phyloP scores from a whole-genome alignment of 2,888 invertebrate genomes.

The Ecliptopera silaceata region DNA sequence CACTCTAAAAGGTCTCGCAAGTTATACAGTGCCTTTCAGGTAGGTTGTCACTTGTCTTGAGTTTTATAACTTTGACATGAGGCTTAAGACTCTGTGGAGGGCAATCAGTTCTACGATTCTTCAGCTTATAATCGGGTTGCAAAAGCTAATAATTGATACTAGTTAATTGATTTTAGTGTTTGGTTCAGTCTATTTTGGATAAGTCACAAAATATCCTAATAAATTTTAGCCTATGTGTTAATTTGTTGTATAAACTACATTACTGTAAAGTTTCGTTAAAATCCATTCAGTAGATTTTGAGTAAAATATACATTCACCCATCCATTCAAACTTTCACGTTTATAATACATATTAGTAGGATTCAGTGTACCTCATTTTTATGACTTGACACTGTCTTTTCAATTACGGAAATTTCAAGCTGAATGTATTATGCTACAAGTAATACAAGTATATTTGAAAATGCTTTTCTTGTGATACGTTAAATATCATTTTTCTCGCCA shows the following conservation, averaged over 20 bases:
- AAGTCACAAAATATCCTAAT: no score
- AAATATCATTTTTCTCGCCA: background rate
- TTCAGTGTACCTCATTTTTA: background rate
- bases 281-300: no score
- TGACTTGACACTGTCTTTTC: slow-evolving; percentile 4
- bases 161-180: no score
- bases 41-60: slow-evolving; percentile 8
- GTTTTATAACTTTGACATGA: slow-evolving; percentile 9
- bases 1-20: slow-evolving; percentile 4
- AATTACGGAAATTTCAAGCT: slow-evolving; percentile 1
- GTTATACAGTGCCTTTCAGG: slow-evolving; percentile 10
- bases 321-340: no score
- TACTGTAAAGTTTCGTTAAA: no score
- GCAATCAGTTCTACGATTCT: background rate
- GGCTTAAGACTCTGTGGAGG: background rate
- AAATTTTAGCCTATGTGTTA: no score
- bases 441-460: background rate
- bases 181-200: no score
- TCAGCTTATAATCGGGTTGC: no score
- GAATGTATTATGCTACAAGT: background rate
- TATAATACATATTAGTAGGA: no score
- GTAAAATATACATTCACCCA: no score
- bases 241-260: no score
- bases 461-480: background rate
- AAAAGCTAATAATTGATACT: no score